Evolutionary conservation across 1,140 invertebrate species (phyloP).

Genomic region (Zaprionus ghesquierei): DNA sequence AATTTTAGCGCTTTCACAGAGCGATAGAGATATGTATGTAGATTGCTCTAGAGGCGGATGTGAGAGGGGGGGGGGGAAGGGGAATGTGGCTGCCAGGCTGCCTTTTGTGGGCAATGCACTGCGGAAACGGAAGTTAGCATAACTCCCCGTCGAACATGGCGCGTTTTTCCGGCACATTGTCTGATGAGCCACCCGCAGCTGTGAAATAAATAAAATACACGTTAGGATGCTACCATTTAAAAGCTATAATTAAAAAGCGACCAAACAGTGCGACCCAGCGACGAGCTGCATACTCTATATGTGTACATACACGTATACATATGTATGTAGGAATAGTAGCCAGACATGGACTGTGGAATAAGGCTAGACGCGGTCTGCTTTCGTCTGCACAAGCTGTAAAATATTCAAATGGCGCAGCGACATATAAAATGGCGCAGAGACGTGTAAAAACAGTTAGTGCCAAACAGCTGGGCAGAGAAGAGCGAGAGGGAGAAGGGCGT

Average conservation of each 20-base stretch:
- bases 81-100: background rate
- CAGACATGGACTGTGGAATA: constrained; percentile 15
- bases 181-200: constrained; percentile 74
- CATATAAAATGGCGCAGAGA: constrained; percentile 75
- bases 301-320: background rate
- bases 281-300: background rate
- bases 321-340: background rate
- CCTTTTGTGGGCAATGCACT: constrained; percentile 21
- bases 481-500: background rate
- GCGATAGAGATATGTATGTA: constrained; percentile 34
- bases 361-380: constrained; percentile 55
- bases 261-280: constrained; percentile 44
- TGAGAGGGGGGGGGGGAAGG: background rate
- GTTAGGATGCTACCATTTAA: constrained; percentile 73
- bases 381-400: constrained; percentile 43
- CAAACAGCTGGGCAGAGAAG: background rate
- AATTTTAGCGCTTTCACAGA: constrained; percentile 73
- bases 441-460: constrained; percentile 59
- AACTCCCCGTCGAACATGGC: constrained; percentile 53
- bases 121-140: constrained; percentile 65
- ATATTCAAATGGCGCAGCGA: constrained; percentile 74
- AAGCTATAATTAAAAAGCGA: constrained; percentile 81
- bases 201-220: constrained; percentile 80
- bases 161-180: constrained; percentile 74
- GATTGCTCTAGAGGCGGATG: background rate